phyloP scores from a whole-genome alignment of 1,140 invertebrate species.

The Bombus haemorrhoidalis region DNA sequence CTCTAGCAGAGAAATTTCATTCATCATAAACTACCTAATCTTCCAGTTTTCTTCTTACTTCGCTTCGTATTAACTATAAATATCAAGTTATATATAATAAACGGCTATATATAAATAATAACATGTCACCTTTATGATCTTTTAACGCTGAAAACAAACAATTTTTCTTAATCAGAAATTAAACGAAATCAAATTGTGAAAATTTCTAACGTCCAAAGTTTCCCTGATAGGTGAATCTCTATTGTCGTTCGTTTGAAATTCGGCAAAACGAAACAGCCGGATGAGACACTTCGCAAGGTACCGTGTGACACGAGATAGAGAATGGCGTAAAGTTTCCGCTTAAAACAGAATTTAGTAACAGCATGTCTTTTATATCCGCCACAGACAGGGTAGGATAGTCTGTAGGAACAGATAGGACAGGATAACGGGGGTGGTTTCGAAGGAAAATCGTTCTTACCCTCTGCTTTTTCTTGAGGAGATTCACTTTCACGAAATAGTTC shows the following conservation, averaged over 20 bases:
- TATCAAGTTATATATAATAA: neutral
- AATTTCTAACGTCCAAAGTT: neutral
- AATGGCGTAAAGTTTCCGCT: conserved; percentile 63
- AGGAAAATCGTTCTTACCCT: conserved; percentile 55
- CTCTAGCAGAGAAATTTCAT: neutral
- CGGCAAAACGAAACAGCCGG: conserved; percentile 50
- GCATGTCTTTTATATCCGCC: conserved; percentile 60
- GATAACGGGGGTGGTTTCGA: conserved; percentile 45
- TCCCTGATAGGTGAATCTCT: neutral
- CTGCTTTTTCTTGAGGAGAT: conserved; percentile 52
- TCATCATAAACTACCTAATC: neutral
- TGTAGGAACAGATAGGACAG: conserved; percentile 51
- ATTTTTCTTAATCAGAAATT: neutral
- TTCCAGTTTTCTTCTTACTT: neutral
- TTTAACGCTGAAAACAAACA: neutral
- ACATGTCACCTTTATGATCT: neutral
- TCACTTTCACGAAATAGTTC: conserved; percentile 23
- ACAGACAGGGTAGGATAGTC: conserved; percentile 60
- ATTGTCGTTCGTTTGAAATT: conserved; percentile 34
- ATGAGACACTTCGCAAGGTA: conserved; percentile 48
- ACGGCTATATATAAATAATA: no score
- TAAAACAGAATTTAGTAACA: conserved; percentile 69
- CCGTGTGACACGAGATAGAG: conserved; percentile 34
- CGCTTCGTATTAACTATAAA: neutral
- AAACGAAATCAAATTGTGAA: neutral